These are phyloP conservation scores for Acipenser transmontanus DNA, from an alignment of 2,797 vertebrate genomes.

Conservation along the genomic window DNA sequence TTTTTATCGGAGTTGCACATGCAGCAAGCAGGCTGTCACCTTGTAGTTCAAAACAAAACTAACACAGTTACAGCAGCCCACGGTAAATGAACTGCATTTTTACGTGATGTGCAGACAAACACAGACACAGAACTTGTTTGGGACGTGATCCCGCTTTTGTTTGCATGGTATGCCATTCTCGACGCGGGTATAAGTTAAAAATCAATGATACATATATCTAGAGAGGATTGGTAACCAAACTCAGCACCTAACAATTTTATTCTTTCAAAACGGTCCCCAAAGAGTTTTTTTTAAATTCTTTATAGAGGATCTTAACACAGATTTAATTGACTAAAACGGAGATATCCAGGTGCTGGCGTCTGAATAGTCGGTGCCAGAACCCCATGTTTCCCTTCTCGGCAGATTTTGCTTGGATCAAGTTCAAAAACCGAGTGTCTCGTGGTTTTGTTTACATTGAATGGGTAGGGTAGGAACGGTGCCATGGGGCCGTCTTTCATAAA, in stretches of 20 bases:
- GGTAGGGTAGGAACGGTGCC: conserved; percentile 79
- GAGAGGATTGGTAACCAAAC: conserved; percentile 28
- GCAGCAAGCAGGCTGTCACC: too few species aligned
- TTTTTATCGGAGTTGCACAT: too few species aligned
- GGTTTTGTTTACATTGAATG: conserved; percentile 94
- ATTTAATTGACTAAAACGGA: conserved; percentile 67
- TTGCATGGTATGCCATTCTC: conserved; percentile 28
- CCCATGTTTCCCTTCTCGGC: conserved; percentile 80
- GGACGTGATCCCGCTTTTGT: conserved; percentile 32
- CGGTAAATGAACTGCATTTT: conserved; percentile 13
- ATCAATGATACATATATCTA: conserved; percentile 21
- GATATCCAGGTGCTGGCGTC: conserved; percentile 76
- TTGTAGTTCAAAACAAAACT: too few species aligned
- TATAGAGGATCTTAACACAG: conserved; percentile 50
- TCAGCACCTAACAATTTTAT: conserved; percentile 27
- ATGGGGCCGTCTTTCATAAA: conserved; percentile 88
- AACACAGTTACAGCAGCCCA: too few species aligned
- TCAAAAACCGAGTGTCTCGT: conserved; percentile 82
- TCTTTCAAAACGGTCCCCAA: conserved; percentile 25
- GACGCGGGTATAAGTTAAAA: background rate
- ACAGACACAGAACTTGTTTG: conserved; percentile 28
- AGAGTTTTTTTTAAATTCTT: too few species aligned
- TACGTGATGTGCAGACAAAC: conserved; percentile 36
- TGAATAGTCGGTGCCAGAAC: conserved; percentile 68
- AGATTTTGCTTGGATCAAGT: conserved; percentile 84